Percentiles rank a stretch among this genome's conserved stretches.
Conservation (phyloP, 2,797 vertebrate species). For the Echeneis naucrates region DNA sequence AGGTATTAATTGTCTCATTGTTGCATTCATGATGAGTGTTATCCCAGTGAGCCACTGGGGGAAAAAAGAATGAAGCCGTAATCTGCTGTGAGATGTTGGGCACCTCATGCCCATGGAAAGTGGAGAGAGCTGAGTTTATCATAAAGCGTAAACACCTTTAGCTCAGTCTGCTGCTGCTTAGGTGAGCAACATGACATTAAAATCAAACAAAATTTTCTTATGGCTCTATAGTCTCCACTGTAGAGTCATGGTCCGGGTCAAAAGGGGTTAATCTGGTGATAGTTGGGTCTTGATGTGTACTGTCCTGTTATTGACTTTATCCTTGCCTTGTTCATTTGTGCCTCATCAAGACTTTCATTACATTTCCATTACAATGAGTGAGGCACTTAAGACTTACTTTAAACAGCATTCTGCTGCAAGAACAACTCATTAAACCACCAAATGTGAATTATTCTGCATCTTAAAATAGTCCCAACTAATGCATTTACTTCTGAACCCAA, state of each 20-base stretch:
- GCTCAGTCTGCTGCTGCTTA: conserved; percentile 8
- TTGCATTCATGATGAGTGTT: not conserved
- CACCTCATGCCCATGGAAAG: not conserved
- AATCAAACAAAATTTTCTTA: not conserved
- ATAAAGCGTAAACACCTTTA: conserved; percentile 9
- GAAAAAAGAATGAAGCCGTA: not conserved
- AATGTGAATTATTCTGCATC: not conserved
- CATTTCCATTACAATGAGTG: not conserved
- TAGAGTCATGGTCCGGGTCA: not conserved
- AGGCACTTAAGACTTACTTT: not conserved
- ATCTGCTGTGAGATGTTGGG: not conserved
- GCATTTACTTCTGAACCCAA: not conserved
- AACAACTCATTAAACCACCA: not conserved
- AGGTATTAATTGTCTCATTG: not conserved
- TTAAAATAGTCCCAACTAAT: not conserved
- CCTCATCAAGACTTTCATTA: not conserved
- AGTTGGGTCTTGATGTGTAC: not conserved
- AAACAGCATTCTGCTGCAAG: not conserved
- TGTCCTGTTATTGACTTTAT: not conserved
- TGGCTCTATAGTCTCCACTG: not conserved
- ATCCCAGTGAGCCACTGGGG: not conserved
- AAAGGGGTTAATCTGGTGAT: not conserved
- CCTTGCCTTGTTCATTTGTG: not conserved
- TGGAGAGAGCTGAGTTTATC: not conserved
- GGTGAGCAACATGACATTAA: conserved; percentile 5